Conservation (phyloP, 92 coral and sea anemone species). For the Parazoanthus darwini region DNA sequence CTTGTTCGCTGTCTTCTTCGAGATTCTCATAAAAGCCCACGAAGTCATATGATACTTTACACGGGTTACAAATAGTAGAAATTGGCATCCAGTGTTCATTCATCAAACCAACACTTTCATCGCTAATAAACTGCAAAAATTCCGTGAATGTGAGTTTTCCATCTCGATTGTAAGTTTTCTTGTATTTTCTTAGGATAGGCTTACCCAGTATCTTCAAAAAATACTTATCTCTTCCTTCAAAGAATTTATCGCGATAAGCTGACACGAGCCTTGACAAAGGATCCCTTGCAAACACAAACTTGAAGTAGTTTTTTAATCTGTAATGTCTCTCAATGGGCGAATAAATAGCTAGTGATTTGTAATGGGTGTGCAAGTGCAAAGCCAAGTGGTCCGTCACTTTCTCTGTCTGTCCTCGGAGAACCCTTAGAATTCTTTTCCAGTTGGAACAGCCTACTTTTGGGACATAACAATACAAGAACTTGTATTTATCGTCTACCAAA, state of each 20-base stretch:
- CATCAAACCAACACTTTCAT: background rate
- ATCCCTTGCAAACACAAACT: slow-evolving; percentile 46
- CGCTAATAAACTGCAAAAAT: background rate
- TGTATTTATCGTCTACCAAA: slow-evolving; percentile 42
- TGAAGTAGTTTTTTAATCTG: slow-evolving; percentile 23
- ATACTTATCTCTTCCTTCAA: background rate
- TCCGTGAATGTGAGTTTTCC: background rate
- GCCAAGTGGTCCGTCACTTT: slow-evolving; percentile 4
- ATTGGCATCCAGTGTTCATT: slow-evolving; percentile 56
- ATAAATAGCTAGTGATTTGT: background rate
- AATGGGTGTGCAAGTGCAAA: background rate
- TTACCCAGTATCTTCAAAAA: slow-evolving; percentile 3
- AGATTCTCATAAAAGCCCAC: slow-evolving; percentile 44
- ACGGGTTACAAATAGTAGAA: slow-evolving; percentile 39
- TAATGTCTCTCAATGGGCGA: background rate
- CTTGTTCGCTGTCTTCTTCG: slow-evolving; percentile 7
- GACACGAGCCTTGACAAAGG: slow-evolving; percentile 46
- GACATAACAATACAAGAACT: slow-evolving; percentile 43
- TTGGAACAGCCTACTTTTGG: slow-evolving; percentile 53
- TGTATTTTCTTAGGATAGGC: background rate
- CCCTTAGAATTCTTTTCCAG: slow-evolving; percentile 37
- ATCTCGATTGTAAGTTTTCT: background rate
- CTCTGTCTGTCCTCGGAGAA: slow-evolving; percentile 31
- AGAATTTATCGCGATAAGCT: slow-evolving; percentile 46
- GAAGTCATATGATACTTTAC: slow-evolving; percentile 40